phyloP scores from a whole-genome alignment of 1,140 invertebrate genomes.

The Cyrtorhinus lividipennis region DNA sequence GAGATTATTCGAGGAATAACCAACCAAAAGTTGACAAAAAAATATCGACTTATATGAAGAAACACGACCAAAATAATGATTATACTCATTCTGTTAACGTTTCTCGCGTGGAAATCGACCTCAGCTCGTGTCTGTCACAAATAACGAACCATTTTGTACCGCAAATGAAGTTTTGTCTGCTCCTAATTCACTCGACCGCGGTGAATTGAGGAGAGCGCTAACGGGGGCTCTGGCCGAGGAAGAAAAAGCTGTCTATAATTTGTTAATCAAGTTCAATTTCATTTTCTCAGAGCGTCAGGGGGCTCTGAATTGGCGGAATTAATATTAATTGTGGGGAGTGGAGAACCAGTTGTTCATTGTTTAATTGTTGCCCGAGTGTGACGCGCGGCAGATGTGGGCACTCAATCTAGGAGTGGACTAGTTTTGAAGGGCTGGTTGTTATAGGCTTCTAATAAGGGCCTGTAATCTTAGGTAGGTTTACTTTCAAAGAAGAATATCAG shows the following conservation, averaged over 20 bases:
- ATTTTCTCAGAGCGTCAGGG: background rate
- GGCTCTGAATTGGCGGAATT: constrained; percentile 7
- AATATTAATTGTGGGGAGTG: constrained; percentile 6
- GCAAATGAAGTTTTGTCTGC: background rate
- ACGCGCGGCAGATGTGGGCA: background rate
- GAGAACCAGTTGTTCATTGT: constrained; percentile 2
- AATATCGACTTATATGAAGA: no score
- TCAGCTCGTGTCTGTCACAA: no score
- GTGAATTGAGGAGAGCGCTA: background rate
- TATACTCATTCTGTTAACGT: no score
- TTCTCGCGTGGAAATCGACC: no score
- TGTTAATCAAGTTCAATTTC: constrained; percentile 11
- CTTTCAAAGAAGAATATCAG: no score
- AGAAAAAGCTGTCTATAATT: constrained; percentile 10
- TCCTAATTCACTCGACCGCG: background rate
- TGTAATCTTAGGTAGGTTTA: no score
- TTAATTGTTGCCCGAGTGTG: background rate
- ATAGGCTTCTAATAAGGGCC: no score
- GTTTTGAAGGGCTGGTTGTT: background rate
- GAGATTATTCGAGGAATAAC: no score
- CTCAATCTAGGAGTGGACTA: background rate
- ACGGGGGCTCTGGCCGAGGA: background rate
- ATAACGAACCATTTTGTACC: no score
- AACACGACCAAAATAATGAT: no score
- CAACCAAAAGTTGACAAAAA: no score